Conservation (phyloP, 53 echinoderm and acorn worm species). For the Antedon mediterranea region DNA sequence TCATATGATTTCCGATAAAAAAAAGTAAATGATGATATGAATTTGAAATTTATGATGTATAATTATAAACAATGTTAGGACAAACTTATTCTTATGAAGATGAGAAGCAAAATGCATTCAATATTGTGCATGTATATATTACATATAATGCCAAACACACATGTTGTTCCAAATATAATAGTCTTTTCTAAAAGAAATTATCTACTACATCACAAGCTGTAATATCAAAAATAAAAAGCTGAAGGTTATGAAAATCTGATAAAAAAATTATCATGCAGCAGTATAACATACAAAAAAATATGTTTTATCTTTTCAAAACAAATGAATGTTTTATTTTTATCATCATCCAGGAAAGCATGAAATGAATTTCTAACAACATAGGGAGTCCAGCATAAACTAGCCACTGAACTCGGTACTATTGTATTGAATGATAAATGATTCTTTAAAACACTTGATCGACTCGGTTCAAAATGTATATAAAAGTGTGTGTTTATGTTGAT, state of each 20-base stretch:
- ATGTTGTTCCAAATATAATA: not conserved
- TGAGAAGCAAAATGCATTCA: not conserved
- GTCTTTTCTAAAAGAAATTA: not conserved
- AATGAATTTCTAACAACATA: not conserved
- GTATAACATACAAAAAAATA: not conserved
- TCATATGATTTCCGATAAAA: too few relatives aligned
- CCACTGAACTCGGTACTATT: too few relatives aligned
- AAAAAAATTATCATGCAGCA: not conserved
- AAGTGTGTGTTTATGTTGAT: too few relatives aligned
- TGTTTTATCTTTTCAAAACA: not conserved
- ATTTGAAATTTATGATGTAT: too few relatives aligned
- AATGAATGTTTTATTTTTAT: not conserved
- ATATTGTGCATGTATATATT: not conserved
- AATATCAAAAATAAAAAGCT: not conserved
- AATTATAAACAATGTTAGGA: too few relatives aligned
- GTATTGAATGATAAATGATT: too few relatives aligned
- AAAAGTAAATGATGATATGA: too few relatives aligned
- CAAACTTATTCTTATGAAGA: not conserved
- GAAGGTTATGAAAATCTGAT: not conserved
- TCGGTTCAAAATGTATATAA: too few relatives aligned
- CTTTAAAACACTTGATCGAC: too few relatives aligned
- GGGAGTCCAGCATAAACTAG: not conserved
- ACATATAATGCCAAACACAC: not conserved
- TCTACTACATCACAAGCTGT: not conserved
- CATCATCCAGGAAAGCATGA: not conserved